A percentile compares a stretch with the other conserved stretches of the same genome.
phyloP scores from a whole-genome alignment of 2,888 invertebrate genomes.

The Lepidonotus clava region DNA sequence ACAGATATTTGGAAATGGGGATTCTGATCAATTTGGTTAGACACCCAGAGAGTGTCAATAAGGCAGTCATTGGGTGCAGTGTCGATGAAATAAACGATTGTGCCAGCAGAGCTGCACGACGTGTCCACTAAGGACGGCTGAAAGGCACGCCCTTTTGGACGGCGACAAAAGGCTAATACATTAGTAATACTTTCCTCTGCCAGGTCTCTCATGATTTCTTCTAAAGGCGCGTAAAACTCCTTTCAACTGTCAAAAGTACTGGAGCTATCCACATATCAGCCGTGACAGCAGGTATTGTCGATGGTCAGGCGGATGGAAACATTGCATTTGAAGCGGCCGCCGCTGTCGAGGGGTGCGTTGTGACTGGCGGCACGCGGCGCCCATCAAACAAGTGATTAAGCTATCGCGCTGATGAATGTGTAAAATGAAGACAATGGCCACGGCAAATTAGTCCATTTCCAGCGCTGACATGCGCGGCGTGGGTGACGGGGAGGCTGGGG shows the following conservation, averaged over 20 bases:
- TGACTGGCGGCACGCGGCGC: not conserved
- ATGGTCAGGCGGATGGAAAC: slow-evolving; percentile 12
- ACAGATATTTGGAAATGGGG: slow-evolving; percentile 4
- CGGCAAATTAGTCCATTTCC: not conserved
- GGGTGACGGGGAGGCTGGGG: not conserved
- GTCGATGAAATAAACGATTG: not conserved
- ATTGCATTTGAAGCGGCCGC: not conserved
- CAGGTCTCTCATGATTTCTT: not conserved
- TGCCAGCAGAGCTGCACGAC: not conserved
- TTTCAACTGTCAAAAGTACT: slow-evolving; percentile 48
- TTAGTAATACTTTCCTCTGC: slow-evolving; percentile 15
- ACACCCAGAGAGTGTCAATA: not conserved
- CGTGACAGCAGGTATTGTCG: not conserved
- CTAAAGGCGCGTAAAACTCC: not conserved
- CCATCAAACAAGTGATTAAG: slow-evolving; percentile 43
- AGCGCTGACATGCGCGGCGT: not conserved
- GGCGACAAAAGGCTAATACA: slow-evolving; percentile 20
- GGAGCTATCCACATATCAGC: not conserved
- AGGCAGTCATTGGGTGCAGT: not conserved
- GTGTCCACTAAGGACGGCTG: not conserved
- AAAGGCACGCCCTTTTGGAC: not conserved
- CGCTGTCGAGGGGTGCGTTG: slow-evolving; percentile 27
- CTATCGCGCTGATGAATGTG: slow-evolving; percentile 32
- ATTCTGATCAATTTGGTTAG: not conserved
- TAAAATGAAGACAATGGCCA: slow-evolving; percentile 19